Evolutionary conservation across 2,797 vertebrate genomes (phyloP), one percentile per base, ranked within the genome.

Genomic region (Miichthys miiuy): DNA sequence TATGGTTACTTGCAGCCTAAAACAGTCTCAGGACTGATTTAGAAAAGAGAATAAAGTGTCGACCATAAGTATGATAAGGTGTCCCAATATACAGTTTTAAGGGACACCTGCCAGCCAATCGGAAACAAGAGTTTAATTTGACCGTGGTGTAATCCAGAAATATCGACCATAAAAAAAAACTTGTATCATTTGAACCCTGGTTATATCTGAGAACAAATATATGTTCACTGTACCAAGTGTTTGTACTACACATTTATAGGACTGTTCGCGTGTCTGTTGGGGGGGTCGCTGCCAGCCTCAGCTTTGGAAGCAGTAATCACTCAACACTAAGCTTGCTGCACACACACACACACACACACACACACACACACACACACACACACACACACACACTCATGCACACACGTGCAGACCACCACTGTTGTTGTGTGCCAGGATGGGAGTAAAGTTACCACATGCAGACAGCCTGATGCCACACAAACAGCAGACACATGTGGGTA

Each of bases 401-500:
- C 71, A 77, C 72, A 47, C 62, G 14, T 68, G 64, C 72, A 48
- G 72, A 85, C 83, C 78, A 83, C 81, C 82, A 13, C 66, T 66
- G 80, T 42, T 58, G 65, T 48, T 75, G 75, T 74, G 68, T 86
- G 85, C 76, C 80, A 81, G 63, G 74, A 61, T 60, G 23, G 50
- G 82, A 77, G 68, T 86, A 84, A 52, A 74, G 80, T 83, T 85
- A 82, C 83, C 73, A 62, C 71, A 76, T 64, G 79, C 75, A 83
- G 82, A 85, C 85, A 81, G 65, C 57, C 54, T 69, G 75, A 81
- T 83, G 75, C 60, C 70, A 79, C 72, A 75, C 78, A 54, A 20
- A 62, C 30, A 38, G 47, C 56, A 51, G 44, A 51, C 67, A 44
- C n/a, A 69, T 74, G 65, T 20, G 42, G 65, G 48, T 47, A 61